A percentile compares a stretch with the other conserved stretches of the same genome.
Evolutionary conservation across 2,888 invertebrate genomes (phyloP).

Genomic region (Orthosia incerta): DNA sequence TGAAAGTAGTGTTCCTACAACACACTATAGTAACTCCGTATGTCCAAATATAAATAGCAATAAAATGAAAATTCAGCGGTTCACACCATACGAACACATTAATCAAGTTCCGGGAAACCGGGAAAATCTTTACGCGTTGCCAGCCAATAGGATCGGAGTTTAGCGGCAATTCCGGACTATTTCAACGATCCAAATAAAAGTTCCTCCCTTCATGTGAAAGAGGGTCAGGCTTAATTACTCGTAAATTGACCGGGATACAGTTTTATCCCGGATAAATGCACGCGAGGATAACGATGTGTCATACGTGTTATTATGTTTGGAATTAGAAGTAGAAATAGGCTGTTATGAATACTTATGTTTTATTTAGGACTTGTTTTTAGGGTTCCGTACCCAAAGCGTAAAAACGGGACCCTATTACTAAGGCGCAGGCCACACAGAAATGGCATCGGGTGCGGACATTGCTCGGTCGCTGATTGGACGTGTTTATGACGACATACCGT

Average conservation of each 20-base stretch:
- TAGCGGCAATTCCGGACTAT: constrained; percentile 81
- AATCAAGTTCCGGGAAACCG: constrained; percentile 77
- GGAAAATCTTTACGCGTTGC: constrained; percentile 80
- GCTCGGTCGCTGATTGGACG: too few relatives aligned
- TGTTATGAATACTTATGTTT: constrained; percentile 11
- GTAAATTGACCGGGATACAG: constrained; percentile 89
- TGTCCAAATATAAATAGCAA: constrained; percentile 61
- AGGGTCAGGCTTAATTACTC: constrained; percentile 91
- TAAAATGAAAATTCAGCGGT: constrained; percentile 64
- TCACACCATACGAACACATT: constrained; percentile 74
- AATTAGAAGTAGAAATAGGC: constrained; percentile 28
- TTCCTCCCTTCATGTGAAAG: constrained; percentile 86
- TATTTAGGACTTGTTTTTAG: too few relatives aligned
- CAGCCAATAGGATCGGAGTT: constrained; percentile 83
- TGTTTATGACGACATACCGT: too few relatives aligned
- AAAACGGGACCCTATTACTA: too few relatives aligned
- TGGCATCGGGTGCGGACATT: too few relatives aligned
- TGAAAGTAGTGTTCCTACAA: constrained; percentile 29
- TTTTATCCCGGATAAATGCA: constrained; percentile 85
- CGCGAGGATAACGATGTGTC: constrained; percentile 81
- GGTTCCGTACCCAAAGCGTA: too few relatives aligned
- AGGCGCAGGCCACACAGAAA: too few relatives aligned
- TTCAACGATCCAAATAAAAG: constrained; percentile 87
- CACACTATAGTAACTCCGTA: constrained; percentile 11
- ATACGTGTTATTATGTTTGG: constrained; percentile 73